Evolutionary conservation across 2,888 invertebrate genomes (phyloP).

Genomic region (Leptopterna dolabrata): DNA sequence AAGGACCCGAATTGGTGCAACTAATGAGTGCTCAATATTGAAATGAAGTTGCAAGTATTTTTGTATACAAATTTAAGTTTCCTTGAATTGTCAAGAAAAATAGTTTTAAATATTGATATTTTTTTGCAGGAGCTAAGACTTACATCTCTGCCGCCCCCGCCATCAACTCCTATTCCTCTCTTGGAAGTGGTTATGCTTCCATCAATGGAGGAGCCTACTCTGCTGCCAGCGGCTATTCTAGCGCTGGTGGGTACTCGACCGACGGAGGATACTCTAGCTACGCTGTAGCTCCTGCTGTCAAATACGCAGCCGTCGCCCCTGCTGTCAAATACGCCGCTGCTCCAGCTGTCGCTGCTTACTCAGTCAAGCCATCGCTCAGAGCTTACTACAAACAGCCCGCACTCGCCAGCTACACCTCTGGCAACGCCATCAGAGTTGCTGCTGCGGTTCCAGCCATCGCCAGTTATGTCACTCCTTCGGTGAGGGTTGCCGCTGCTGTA

Average conservation of each 20-base stretch:
- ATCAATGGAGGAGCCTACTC: conserved; percentile 15
- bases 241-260: conserved; percentile 23
- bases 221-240: conserved; percentile 43
- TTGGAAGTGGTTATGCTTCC: conserved; percentile 48
- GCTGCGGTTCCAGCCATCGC: conserved; percentile 65
- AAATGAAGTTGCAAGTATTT: too few relatives aligned
- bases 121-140: conserved; percentile 26
- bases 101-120: not conserved
- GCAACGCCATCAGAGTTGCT: conserved; percentile 63
- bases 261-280: conserved; percentile 26
- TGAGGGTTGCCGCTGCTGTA: conserved; percentile 58
- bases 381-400: conserved; percentile 58
- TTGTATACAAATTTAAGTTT: too few relatives aligned
- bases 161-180: conserved; percentile 22
- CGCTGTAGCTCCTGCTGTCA: conserved; percentile 38
- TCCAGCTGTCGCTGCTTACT: conserved; percentile 64
- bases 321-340: conserved; percentile 62
- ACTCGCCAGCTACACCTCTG: conserved; percentile 63
- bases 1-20: too few relatives aligned
- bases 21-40: too few relatives aligned
- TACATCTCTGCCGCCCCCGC: conserved; percentile 46
- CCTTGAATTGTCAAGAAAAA: too few relatives aligned
- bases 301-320: conserved; percentile 23
- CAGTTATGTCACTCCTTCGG: conserved; percentile 63
- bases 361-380: conserved; percentile 66